Conservation (phyloP, 1,140 invertebrate species). For the Macrobrachium rosenbergii region DNA sequence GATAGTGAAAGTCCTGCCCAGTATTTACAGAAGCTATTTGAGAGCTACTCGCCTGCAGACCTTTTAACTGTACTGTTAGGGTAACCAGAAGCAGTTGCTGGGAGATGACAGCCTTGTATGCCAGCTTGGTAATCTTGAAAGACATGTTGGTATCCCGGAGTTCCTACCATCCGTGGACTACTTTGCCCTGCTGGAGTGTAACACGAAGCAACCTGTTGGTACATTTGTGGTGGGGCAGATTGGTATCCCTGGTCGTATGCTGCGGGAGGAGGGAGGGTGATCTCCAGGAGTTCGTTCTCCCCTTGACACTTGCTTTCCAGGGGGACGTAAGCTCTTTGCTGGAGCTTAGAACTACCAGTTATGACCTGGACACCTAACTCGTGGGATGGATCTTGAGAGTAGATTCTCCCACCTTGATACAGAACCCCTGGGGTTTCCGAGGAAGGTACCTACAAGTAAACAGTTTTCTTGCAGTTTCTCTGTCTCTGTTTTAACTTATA, state of each 20-base stretch:
- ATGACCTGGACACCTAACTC: slow-evolving; percentile 37
- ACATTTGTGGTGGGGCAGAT: slow-evolving; percentile 11
- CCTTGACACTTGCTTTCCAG: slow-evolving; percentile 42
- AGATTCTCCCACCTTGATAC: slow-evolving; percentile 33
- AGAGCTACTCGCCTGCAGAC: slow-evolving; percentile 36
- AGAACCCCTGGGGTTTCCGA: slow-evolving; percentile 29
- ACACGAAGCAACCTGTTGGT: slow-evolving; percentile 22
- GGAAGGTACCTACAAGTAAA: slow-evolving; percentile 23
- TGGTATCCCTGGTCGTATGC: slow-evolving; percentile 56
- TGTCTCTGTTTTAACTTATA: no score
- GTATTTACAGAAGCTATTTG: slow-evolving; percentile 45
- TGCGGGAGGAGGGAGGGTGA: slow-evolving; percentile 51
- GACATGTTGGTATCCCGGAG: slow-evolving; percentile 36
- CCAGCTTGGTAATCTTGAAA: slow-evolving; percentile 41
- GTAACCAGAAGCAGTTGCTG: slow-evolving; percentile 17
- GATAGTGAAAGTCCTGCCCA: slow-evolving; percentile 23
- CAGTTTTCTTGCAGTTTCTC: not conserved
- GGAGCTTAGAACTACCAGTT: not conserved
- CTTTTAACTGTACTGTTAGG: slow-evolving; percentile 30
- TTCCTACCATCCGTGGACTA: slow-evolving; percentile 14
- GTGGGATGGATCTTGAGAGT: slow-evolving; percentile 25
- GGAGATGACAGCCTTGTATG: slow-evolving; percentile 17
- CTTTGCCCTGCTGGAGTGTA: slow-evolving; percentile 29
- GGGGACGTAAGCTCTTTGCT: slow-evolving; percentile 16
- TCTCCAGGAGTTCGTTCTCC: slow-evolving; percentile 41